Base-by-base conservation (phyloP, 2,113 vertebrate genomes). In the Phrynosoma blainvillii region DNA sequence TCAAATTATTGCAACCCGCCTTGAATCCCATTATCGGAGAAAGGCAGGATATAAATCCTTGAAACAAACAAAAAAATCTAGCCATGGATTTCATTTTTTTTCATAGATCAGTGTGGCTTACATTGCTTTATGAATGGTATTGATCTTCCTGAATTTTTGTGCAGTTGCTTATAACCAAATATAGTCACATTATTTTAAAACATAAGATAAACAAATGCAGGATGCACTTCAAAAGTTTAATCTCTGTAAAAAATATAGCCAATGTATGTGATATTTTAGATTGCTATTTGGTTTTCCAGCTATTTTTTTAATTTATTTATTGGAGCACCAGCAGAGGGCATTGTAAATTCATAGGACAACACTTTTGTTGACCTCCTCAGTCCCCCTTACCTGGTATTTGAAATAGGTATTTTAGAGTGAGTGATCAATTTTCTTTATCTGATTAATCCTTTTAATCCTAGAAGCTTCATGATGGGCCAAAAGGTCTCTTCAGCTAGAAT, bases 371-470 rank as follows among this genome's bases (percentile, higher is more conserved):
- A 90, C 90, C 91, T 94, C 79, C 84, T 7, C 85, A 93, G 94
- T 95, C 93, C 96, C 95, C 94, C 97, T 96, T 95, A 96, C 96
- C 97, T 96, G 97, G 92, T 95, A 86, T 95, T 94, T 88, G 92
- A 93, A 95, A 93, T 95, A 96, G 96, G 94, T 95, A 93, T 96
- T 95, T 95, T 94, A 88, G 93, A 95, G 84, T 82, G 94, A 95
- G 95, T 94, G 92, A 95, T 97, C 96, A 94, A 93, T 97, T 96
- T 96, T 96, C 95, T 94, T 97, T 97, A 98, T 98, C 98, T 98
- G 97, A 98, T 98, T 97, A 98, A 97, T 97, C 96, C 97, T 96
- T 95, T 96, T 98, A 98, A 98, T 98, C 98, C 98, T 96, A 90
- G 96, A 97, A 98, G 96, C 97, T 97, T 97, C 96, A 95, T 94